phyloP scores from a whole-genome alignment of 2,797 vertebrate genomes.

The Pseudochromis fuscus region DNA sequence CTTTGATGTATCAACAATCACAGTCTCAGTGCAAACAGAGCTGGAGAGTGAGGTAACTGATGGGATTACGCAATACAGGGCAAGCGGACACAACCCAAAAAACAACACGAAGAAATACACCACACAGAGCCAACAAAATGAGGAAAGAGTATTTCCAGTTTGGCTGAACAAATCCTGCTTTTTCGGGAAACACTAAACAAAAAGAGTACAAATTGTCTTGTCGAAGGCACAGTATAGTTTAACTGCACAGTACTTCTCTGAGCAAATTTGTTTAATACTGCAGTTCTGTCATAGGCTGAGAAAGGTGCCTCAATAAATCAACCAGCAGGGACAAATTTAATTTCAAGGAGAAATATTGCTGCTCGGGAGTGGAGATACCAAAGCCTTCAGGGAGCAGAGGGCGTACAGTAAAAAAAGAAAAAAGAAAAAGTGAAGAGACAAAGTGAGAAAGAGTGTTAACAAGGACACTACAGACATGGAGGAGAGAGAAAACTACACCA shows the following conservation, averaged over 20 bases:
- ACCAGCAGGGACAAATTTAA: constrained; percentile 63
- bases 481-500: constrained; percentile 64
- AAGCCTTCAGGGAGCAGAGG: constrained; percentile 53
- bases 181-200: constrained; percentile 9
- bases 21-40: constrained; percentile 24
- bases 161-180: constrained; percentile 10
- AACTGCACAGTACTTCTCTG: constrained; percentile 22
- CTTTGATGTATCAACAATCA: constrained; percentile 26
- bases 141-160: constrained; percentile 1
- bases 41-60: not conserved
- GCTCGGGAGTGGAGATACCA: constrained; percentile 44
- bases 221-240: constrained; percentile 14
- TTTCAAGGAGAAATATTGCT: constrained; percentile 72
- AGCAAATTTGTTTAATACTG: constrained; percentile 49
- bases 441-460: constrained; percentile 51
- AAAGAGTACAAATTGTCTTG: constrained; percentile 8
- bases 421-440: no score
- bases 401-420: constrained; percentile 35
- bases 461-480: constrained; percentile 63
- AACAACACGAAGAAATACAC: constrained; percentile 19
- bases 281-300: constrained; percentile 28
- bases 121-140: constrained; percentile 10
- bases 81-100: constrained; percentile 13
- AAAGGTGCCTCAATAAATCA: constrained; percentile 60
- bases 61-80: constrained; percentile 24